Base-by-base conservation (phyloP, 2,113 vertebrate genomes). In the Cyprinodon brontotheroides region DNA sequence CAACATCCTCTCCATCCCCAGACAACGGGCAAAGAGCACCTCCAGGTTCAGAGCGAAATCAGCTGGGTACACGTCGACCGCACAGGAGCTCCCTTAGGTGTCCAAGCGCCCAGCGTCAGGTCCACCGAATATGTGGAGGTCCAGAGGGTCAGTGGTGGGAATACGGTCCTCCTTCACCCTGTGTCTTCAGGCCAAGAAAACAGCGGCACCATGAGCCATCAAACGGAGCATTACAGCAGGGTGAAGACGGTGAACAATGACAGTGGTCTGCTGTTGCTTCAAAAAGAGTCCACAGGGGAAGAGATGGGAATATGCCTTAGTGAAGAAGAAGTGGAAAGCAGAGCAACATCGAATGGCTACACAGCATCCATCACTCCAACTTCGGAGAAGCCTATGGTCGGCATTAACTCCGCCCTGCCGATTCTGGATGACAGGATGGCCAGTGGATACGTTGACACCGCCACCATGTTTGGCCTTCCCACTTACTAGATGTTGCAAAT, bases 361-460 rank as follows among this genome's bases (percentile, higher is more conserved):
- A 82, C 63, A 57, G 70, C 53, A 63, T 87, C 37, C 80, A 85
- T 64, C 63, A 62, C 20, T 36, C 36, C 17, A 43, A 47, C 39
- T 20, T 61, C 65, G 29, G 84, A 78, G 74, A 96, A 94, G 82
- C 86, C 88, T 36, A 67, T 45, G 0, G 48, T 75, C 74, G 77
- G 85, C 50, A 57, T 67, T 70, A 47, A 79, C 57, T 7, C 85
- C 0, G 66, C 70, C 4, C 12, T 87, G 20, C 86, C 63, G 0
- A n/a, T 78, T 0, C 79, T 86, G 41, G 90, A 83, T 12, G 90
- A 75, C 81, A 83, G 68, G 71, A 81, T 69, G 2, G 86, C 80
- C 14, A 89, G 91, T 64, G 97, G 96, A 45, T 99, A 99, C 80
- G 94, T 99, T 77, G 97, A 98, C 89, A 94, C 96, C 37, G 82